A percentile compares a stretch with the other conserved stretches of the same genome.
Evolutionary conservation across 2,113 vertebrate genomes (phyloP).

Genomic region (Pomatorhinus ruficollis): DNA sequence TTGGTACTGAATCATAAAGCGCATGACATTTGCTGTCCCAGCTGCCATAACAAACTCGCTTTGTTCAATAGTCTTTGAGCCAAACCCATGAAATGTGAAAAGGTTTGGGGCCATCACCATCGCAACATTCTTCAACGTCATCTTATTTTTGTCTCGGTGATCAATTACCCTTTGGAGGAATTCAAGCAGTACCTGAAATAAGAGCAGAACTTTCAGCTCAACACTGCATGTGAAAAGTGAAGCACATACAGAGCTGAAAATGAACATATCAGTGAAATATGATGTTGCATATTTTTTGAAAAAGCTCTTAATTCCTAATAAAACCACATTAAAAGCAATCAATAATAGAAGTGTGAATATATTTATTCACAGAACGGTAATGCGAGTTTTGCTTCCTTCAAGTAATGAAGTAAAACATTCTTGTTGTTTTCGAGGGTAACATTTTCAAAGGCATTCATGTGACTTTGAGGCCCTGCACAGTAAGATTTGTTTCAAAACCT

Average conservation of each 20-base stretch:
- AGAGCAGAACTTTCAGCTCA: slow-evolving; percentile 30
- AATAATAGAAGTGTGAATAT: background rate
- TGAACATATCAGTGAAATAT: background rate
- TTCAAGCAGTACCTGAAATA: slow-evolving; percentile 88
- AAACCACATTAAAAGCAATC: background rate
- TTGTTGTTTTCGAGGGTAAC: background rate
- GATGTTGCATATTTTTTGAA: background rate
- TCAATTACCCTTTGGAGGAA: slow-evolving; percentile 93
- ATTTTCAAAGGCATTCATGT: background rate
- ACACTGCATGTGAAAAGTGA: background rate
- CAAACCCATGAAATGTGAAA: slow-evolving; percentile 88
- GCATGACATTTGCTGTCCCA: slow-evolving; percentile 87
- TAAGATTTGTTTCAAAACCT: background rate
- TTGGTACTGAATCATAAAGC: slow-evolving; percentile 91
- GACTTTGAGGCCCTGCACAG: background rate
- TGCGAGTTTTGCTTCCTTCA: background rate
- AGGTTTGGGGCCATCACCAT: slow-evolving; percentile 98
- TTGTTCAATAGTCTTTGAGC: slow-evolving; percentile 84
- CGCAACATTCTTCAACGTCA: slow-evolving; percentile 93
- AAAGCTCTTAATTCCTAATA: background rate
- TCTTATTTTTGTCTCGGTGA: slow-evolving; percentile 90
- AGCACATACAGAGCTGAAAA: background rate
- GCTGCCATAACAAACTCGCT: slow-evolving; percentile 89
- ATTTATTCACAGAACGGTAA: background rate
- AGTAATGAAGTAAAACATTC: background rate